A percentile compares a stretch with the other conserved stretches of the same genome.
Evolutionary conservation across 2,113 vertebrate species (phyloP).

Genomic region (Lycaon pictus): DNA sequence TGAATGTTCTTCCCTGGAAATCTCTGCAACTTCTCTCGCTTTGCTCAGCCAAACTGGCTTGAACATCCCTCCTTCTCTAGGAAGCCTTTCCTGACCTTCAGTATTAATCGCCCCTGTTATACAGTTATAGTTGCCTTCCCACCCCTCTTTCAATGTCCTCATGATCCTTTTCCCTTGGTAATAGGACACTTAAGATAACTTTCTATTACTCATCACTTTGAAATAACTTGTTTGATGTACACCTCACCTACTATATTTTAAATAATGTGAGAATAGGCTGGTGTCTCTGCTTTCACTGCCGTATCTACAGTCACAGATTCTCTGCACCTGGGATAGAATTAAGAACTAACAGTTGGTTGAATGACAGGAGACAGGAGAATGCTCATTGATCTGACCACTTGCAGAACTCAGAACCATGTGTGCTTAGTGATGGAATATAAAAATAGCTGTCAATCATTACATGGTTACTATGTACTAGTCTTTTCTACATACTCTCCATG

Average conservation of each 20-base stretch:
- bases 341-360: not conserved
- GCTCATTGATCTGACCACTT: not conserved
- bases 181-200: constrained; percentile 18
- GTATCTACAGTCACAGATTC: not conserved
- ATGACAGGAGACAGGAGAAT: not conserved
- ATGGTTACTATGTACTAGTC: not conserved
- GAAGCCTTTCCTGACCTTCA: not conserved
- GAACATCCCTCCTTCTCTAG: not conserved
- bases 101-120: not conserved
- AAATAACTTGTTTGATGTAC: not conserved
- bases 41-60: not conserved
- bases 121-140: not conserved
- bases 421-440: not conserved
- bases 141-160: not conserved
- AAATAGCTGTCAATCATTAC: not conserved
- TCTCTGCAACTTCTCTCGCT: not conserved
- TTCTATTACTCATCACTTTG: not conserved
- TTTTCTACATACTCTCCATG: not conserved
- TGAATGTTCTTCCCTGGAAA: not conserved
- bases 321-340: not conserved
- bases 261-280: not conserved
- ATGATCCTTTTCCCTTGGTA: not conserved
- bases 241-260: not conserved
- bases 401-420: not conserved
- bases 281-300: not conserved